Evolutionary conservation across 2,113 vertebrate species (phyloP).

Genomic region (Rhinolophus sinicus): DNA sequence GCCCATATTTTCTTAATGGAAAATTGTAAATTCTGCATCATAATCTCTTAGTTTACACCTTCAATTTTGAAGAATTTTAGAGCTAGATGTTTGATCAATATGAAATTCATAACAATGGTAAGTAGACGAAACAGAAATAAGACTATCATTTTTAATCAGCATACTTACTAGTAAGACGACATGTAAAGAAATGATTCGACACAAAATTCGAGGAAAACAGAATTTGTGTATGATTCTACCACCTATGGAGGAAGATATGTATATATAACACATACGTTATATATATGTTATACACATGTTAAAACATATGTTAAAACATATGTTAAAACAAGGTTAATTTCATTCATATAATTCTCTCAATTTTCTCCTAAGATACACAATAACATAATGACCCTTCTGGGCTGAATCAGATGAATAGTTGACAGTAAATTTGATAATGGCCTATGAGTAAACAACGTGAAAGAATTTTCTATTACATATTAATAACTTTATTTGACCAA

Average conservation of each 20-base stretch:
- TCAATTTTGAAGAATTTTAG: neutral
- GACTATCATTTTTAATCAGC: neutral
- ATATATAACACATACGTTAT: neutral
- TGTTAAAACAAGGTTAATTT: neutral
- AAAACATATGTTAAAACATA: neutral
- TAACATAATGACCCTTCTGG: neutral
- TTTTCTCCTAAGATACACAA: slow-evolving; percentile 15
- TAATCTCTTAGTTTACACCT: neutral
- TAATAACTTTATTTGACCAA: slow-evolving; percentile 53
- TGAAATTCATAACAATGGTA: neutral
- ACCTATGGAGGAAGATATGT: neutral
- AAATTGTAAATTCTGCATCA: neutral
- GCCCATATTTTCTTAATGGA: neutral
- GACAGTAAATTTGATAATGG: slow-evolving; percentile 57
- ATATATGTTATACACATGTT: neutral
- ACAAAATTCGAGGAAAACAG: slow-evolving; percentile 23
- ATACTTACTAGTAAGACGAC: neutral
- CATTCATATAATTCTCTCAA: neutral
- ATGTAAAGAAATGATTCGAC: neutral
- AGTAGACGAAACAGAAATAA: neutral
- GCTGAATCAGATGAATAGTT: slow-evolving; percentile 35
- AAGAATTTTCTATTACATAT: slow-evolving; percentile 54
- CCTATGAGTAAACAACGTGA: slow-evolving; percentile 41
- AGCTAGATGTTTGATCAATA: neutral
- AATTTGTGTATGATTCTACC: neutral